Evolutionary conservation across 2,888 invertebrate genomes (phyloP).

Genomic region (Temnothorax rugatulus): DNA sequence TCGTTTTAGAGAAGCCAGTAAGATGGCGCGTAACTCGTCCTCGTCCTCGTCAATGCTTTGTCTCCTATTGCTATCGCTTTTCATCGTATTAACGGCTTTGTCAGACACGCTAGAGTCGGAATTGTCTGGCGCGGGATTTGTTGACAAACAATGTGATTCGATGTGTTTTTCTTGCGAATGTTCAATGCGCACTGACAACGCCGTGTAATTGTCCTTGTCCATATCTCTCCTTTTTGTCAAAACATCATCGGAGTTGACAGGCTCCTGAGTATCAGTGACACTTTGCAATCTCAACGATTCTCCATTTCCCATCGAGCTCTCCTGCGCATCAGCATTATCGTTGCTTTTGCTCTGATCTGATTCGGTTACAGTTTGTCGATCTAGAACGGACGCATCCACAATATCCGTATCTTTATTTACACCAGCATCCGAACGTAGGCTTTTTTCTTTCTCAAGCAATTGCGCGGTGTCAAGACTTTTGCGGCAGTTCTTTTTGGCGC

Average conservation of each 20-base stretch:
- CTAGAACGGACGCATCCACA: background rate
- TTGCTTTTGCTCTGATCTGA: background rate
- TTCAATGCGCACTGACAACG: background rate
- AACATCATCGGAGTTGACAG: background rate
- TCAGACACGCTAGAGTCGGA: background rate
- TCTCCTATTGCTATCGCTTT: slow-evolving; percentile 66
- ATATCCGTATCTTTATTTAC: slow-evolving; percentile 41
- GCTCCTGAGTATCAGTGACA: background rate
- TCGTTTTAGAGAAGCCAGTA: slow-evolving; percentile 82
- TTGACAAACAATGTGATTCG: slow-evolving; percentile 5
- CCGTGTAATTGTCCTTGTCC: background rate
- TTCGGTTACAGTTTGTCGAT: background rate
- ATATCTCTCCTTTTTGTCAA: background rate
- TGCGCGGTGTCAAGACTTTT: background rate
- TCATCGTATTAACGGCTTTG: background rate
- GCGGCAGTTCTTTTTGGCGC: slow-evolving; percentile 38
- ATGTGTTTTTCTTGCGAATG: background rate
- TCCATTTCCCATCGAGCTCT: background rate
- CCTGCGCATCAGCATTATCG: background rate
- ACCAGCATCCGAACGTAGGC: slow-evolving; percentile 20
- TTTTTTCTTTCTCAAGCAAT: background rate
- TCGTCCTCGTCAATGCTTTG: slow-evolving; percentile 84
- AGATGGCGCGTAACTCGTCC: slow-evolving; percentile 80
- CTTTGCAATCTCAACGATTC: background rate
- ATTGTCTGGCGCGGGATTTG: background rate